phyloP scores from a whole-genome alignment of 2,113 vertebrate genomes.

The Poecilia latipinna region DNA sequence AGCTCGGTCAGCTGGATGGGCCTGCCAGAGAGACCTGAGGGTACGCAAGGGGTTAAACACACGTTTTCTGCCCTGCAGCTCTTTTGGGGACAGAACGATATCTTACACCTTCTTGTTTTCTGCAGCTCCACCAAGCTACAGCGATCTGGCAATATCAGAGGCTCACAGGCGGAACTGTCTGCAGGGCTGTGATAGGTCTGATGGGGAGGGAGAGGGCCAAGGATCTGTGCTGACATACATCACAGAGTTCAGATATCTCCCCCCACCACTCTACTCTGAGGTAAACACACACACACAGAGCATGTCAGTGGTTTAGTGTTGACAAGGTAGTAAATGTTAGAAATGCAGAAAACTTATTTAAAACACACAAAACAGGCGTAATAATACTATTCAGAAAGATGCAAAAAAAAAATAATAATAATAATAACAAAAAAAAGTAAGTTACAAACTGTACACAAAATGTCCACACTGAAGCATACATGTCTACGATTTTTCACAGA shows the following conservation, averaged over 20 bases:
- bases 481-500: too few species aligned
- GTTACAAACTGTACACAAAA: background rate
- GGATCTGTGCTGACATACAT: conserved; percentile 92
- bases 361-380: background rate
- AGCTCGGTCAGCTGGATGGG: conserved; percentile 93
- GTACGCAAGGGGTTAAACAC: conserved; percentile 66
- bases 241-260: conserved; percentile 96
- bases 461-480: too few species aligned
- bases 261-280: conserved; percentile 96
- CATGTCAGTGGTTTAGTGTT: background rate
- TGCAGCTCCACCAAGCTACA: conserved; percentile 90
- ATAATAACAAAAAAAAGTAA: too few species aligned
- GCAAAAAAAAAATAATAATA: background rate
- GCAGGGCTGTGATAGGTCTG: conserved; percentile 72
- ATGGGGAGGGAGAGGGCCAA: conserved; percentile 83
- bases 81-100: background rate
- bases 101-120: conserved; percentile 1
- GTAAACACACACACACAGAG: conserved; percentile 41
- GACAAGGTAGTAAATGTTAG: background rate
- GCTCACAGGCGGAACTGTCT: conserved; percentile 88
- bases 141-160: conserved; percentile 90
- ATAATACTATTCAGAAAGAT: background rate
- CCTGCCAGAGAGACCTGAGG: conserved; percentile 91
- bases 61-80: background rate
- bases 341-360: background rate